These are phyloP conservation scores for Pempheris klunzingeri DNA, from an alignment of 2,797 vertebrate genomes.

Conservation along the genomic window DNA sequence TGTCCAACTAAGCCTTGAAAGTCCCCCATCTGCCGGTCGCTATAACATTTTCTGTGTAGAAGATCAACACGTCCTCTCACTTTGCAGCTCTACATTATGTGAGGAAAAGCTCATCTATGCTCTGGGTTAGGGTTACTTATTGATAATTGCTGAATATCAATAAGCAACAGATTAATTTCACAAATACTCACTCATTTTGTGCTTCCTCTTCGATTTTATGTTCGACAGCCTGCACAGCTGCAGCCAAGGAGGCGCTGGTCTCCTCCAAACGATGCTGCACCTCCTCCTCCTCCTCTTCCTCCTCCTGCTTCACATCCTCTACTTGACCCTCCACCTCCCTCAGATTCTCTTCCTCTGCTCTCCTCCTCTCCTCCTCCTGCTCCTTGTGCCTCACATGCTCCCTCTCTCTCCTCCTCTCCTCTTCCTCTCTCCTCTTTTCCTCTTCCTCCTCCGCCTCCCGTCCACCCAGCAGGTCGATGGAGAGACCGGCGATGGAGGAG, in stretches of 20 bases:
- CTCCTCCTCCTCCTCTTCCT: constrained; percentile 56
- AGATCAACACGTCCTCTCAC: neutral
- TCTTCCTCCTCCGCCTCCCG: constrained; percentile 84
- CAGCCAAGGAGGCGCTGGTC: constrained; percentile 93
- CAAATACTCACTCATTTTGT: constrained; percentile 88
- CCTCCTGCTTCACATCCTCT: too few species aligned
- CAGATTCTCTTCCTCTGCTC: constrained; percentile 48
- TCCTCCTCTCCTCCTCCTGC: constrained; percentile 52
- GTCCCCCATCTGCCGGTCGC: neutral
- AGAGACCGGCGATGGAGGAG: constrained; percentile 89
- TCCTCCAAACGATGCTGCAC: constrained; percentile 86
- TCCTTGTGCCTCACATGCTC: constrained; percentile 60
- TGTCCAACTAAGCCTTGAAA: neutral
- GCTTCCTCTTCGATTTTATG: constrained; percentile 92
- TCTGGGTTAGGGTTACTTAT: neutral
- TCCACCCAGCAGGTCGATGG: constrained; percentile 75
- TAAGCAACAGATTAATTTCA: neutral
- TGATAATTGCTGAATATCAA: neutral
- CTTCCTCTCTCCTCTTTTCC: constrained; percentile 64
- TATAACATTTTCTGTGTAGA: neutral
- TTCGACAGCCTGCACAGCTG: constrained; percentile 92
- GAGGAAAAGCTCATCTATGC: neutral
- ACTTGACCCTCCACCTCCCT: constrained; percentile 46
- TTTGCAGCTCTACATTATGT: neutral
- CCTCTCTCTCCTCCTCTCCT: constrained; percentile 60